These are phyloP conservation scores for Monopterus albus DNA, from an alignment of 2,113 vertebrate species.

Conservation along the genomic window DNA sequence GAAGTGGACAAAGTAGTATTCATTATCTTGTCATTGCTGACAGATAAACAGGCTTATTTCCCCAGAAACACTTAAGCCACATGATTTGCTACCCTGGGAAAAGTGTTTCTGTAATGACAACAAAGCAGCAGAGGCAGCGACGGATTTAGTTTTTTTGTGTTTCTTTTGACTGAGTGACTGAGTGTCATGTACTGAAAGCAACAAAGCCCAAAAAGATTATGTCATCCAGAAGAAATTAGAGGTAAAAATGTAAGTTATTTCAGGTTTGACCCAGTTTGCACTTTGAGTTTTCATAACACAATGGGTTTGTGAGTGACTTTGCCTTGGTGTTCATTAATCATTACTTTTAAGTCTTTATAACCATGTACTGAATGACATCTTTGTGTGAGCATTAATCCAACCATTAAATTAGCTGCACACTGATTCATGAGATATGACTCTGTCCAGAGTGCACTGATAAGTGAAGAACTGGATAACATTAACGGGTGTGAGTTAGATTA, in stretches of 20 bases:
- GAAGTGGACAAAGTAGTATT: slow-evolving; percentile 67
- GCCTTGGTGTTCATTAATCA: background rate
- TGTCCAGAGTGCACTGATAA: slow-evolving; percentile 11
- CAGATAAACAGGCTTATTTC: slow-evolving; percentile 77
- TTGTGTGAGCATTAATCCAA: slow-evolving; percentile 5
- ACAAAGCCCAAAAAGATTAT: background rate
- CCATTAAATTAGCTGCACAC: slow-evolving; percentile 19
- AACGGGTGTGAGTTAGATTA: slow-evolving; percentile 7
- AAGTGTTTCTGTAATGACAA: slow-evolving; percentile 33
- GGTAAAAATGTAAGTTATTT: background rate
- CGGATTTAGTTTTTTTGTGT: slow-evolving; percentile 33
- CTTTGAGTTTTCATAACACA: background rate
- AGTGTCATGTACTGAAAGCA: background rate
- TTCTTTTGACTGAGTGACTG: background rate
- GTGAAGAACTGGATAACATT: slow-evolving; percentile 19
- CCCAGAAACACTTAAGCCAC: slow-evolving; percentile 52
- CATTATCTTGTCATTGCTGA: slow-evolving; percentile 79
- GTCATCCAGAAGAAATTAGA: background rate
- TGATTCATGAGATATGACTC: slow-evolving; percentile 16
- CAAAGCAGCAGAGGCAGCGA: background rate
- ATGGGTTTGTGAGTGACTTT: background rate
- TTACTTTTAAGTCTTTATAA: slow-evolving; percentile 3
- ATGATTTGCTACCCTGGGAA: background rate
- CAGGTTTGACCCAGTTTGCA: background rate
- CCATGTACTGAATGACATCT: slow-evolving; percentile 1